These are phyloP conservation scores for Anastrepha obliqua DNA, from an alignment of 1,140 invertebrate species.

Conservation along the genomic window DNA sequence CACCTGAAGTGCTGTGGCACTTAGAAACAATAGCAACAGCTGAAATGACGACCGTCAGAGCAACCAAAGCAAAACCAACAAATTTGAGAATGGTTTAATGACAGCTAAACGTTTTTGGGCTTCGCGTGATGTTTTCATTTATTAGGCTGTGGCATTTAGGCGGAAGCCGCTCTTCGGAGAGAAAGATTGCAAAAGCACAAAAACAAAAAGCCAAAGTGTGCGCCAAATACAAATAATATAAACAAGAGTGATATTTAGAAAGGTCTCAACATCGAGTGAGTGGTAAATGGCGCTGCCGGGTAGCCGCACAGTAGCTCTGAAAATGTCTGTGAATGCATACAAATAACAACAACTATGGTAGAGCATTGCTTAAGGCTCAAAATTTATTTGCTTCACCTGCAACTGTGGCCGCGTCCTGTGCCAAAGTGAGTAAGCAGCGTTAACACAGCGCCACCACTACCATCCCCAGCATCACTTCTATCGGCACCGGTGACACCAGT, in stretches of 20 bases:
- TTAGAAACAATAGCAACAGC: background rate
- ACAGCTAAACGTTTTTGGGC: constrained; percentile 40
- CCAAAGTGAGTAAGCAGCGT: background rate
- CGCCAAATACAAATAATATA: background rate
- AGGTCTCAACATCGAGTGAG: background rate
- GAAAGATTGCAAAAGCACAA: background rate
- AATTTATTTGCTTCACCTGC: background rate
- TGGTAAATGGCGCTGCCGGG: constrained; percentile 17
- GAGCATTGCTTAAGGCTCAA: background rate
- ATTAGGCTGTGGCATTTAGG: constrained; percentile 4
- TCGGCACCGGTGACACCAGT: background rate
- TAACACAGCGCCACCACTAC: background rate
- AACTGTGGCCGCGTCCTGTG: background rate
- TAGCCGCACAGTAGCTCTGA: constrained; percentile 18
- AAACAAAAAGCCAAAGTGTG: background rate
- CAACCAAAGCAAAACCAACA: background rate
- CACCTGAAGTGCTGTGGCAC: constrained; percentile 13
- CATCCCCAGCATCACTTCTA: background rate
- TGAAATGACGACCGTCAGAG: background rate
- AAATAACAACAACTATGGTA: background rate
- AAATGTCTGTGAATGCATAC: background rate
- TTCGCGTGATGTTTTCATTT: constrained; percentile 54
- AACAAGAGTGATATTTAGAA: constrained; percentile 23
- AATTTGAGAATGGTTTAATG: constrained; percentile 7
- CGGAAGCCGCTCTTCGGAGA: background rate